Evolutionary conservation across 2,797 vertebrate species (phyloP), one percentile per base, ranked within the genome.

Genomic region (Coreius guichenoti): DNA sequence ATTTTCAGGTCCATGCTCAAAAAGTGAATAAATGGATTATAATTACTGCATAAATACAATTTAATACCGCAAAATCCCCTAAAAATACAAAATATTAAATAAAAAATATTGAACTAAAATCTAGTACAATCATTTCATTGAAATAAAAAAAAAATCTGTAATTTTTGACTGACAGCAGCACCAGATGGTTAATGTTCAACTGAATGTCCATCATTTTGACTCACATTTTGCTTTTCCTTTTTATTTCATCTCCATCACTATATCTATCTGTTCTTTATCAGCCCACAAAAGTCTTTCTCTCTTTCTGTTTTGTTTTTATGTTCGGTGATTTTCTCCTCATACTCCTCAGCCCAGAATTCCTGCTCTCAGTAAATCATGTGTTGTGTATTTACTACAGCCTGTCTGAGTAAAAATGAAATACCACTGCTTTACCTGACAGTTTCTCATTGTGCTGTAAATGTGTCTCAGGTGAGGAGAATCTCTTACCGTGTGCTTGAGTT

Each of bases 401-500:
- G 49, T 51, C 49, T 21, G 19, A 8, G 13, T 70, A 23, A 43
- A 12, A 36, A 4, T 67, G 8, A 26, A 72, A 49, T 47, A 5
- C 14, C 4, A n/a, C n/a, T n/a, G n/a, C n/a, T 26, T 29, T 9
- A 1, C 8, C 72, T 11, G 16, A 19, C 19, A 8, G 26, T 56
- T n/a, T 36, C 51, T 31, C 29, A 4, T 26, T 19, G n/a, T 51
- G 26, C 9, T 36, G 26, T 23, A 23, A 5, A 17, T 43, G 26
- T 80, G 63, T n/a, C 8, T 69, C 33, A 36, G 47, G n/a, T 67
- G n/a, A 17, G 7, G 26, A 7, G 16, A 29, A 3, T 31, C 36
- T 61, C 54, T 72, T 82, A 72, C 69, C 69, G 61, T 82, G 80
- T 61, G n/a, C 68, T 61, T n/a, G 36, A 43, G 54, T 19, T 16